Base-by-base conservation (phyloP, 2,797 vertebrate genomes). In the Rhinophrynus dorsalis region DNA sequence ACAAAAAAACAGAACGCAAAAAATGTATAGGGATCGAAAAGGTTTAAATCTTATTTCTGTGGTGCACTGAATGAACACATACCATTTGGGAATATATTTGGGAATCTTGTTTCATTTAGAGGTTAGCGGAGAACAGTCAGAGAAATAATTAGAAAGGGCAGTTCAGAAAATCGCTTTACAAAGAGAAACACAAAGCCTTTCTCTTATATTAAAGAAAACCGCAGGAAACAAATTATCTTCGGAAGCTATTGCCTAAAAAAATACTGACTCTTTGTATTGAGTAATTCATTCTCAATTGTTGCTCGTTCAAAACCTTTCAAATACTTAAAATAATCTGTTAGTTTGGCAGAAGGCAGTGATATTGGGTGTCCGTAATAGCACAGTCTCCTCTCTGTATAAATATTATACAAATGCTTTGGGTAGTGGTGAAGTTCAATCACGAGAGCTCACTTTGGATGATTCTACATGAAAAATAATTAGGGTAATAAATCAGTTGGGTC, bases 361-460 rank as follows among this genome's bases (percentile, higher is more conserved):
- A 58, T 68, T 68, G 66, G 59, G 55, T 51, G 40, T 51, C 66
- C 23, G 17, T 59, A 68, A 68, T 68, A 59, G 45, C 40, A 51
- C 10, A 24, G 27, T 21, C 29, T n/a, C 21, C 59, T 15, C 44
- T 59, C n/a, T 17, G 42, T 26, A 20, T 57, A 67, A 67, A 67
- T 67, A 67, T n/a, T 20, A 29, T 17, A 24, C 23, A 37, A 24
- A 58, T 11, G 3, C 24, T 23, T 8, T n/a, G 42, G 54, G 15
- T 59, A 51, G 24, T 33, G 45, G 13, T 47, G 33, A 40, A 24
- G 29, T 50, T 58, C 12, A 42, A 15, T 51, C 33, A n/a, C n/a
- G n/a, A n/a, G n/a, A n/a, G n/a, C n/a, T n/a, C n/a, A n/a, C n/a
- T n/a, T n/a, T n/a, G n/a, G n/a, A n/a, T n/a, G n/a, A n/a, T n/a